Base-by-base conservation (phyloP, 2,888 invertebrate genomes). In the Drosophila phalerata region DNA sequence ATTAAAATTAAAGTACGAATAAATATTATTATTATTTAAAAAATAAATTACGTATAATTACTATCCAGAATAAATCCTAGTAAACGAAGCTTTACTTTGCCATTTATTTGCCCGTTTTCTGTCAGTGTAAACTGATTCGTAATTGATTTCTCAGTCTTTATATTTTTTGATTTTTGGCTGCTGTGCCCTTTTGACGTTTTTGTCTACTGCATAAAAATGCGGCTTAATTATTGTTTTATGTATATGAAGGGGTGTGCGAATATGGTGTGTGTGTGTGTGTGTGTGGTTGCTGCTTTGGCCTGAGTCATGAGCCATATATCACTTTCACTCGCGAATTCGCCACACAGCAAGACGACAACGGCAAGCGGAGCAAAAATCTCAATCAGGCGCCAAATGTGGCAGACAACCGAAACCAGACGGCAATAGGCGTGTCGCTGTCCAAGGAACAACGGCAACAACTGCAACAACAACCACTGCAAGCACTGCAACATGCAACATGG, bases 171-270 rank as follows among this genome's bases (percentile, higher is more conserved):
- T 43, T 63, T 78, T 77, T 51, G 87, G 74, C 77, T 64, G 85
- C 74, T 84, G 77, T 72, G 87, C 81, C 81, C 81, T 84, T 77
- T 68, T 72, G 74, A 67, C 57, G 25, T 81, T 70, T 69, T 78
- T 77, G 64, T 64, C 74, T 85, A 69, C 45, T 63, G 83, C 86
- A 79, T 79, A 83, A 88, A 85, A 80, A 84, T 80, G 71, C 69
- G 69, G 86, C 83, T 84, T 84, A 84, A 84, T 85, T 84, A 75
- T 85, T 83, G 69, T 85, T 85, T 84, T 84, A 84, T 84, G 88
- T 80, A 85, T 74, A 84, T 85, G 86, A 88, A 81, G 81, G 77
- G 73, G 66, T 63, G 79, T 73, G 75, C 43, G 15, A 43, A n/a
- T 47, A 28, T 51, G 47, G 56, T 58, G 49, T 70, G 57, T 55